Evolutionary conservation across 2,797 vertebrate species (phyloP), one percentile per base, ranked within the genome.

Genomic region (Acridotheres tristis): DNA sequence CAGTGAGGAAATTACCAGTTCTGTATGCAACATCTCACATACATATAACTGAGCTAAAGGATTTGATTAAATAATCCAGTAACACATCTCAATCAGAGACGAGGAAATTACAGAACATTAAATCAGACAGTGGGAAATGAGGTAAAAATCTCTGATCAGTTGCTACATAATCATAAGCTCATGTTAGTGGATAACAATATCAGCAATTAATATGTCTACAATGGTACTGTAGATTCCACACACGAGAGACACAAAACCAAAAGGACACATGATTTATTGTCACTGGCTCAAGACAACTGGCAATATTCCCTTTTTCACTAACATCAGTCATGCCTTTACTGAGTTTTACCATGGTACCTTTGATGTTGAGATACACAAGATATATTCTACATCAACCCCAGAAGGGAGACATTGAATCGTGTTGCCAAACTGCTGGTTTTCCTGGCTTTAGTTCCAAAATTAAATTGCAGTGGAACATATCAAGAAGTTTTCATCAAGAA

Each of bases 51-150:
- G 20, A 88, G 53, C 45, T 32, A 38, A 73, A 63, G 32, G 40
- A 38, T 84, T 68, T 69, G 58, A 79, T 65, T 92, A 76, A 92
- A 82, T 34, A 73, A 57, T 16, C 12, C 55, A 26, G 38, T 34
- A 86, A 85, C 61, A 75, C 68, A 61, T 66, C 68, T n/a, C 85
- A 86, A 45, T 74, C 84, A 78, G 57, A 84, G 30, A 74, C 1
- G 27, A 45, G 54, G 67, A 90, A 91, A 96, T 85, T 68, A 85
- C 76, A 79, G 50, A 55, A n/a, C 69, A 85, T 81, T 94, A 85
- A 81, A 84, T 88, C 40, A 85, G 84, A 54, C 34, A 74, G 53
- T 43, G 69, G 87, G 68, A 72, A 94, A 89, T 23, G 62, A 92
- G 29, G 54, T 13, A 80, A 77, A 84, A 88, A 57, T 47, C 61